Evolutionary conservation across 2,113 vertebrate species (phyloP).

Genomic region (Embiotoca jacksoni): DNA sequence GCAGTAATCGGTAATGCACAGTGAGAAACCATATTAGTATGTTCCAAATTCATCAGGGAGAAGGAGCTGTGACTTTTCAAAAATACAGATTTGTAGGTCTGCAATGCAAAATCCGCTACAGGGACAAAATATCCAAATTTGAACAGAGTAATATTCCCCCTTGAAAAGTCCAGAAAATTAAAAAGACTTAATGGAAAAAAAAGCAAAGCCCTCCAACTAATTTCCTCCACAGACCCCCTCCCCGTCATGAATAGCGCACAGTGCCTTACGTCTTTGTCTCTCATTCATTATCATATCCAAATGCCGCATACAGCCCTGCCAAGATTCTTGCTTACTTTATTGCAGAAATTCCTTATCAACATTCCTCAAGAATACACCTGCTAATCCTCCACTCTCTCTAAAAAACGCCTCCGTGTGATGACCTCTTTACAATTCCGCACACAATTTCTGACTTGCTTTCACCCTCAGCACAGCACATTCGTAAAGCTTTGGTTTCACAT

Average conservation of each 20-base stretch:
- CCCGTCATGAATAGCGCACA: conserved; percentile 62
- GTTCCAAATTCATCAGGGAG: conserved; percentile 4
- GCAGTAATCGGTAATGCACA: conserved; percentile 32
- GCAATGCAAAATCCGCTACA: conserved; percentile 28
- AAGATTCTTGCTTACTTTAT: conserved; percentile 58
- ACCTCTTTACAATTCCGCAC: conserved; percentile 63
- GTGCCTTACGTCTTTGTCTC: conserved; percentile 68
- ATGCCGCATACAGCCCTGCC: conserved; percentile 55
- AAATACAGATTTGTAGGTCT: conserved; percentile 48
- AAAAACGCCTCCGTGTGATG: conserved; percentile 43
- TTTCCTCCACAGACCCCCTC: conserved; percentile 66
- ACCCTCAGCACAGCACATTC: conserved; percentile 47
- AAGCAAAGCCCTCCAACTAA: conserved; percentile 55
- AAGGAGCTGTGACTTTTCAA: conserved; percentile 15
- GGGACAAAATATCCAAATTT: conserved; percentile 59
- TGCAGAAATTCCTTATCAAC: conserved; percentile 62
- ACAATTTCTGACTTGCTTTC: conserved; percentile 64
- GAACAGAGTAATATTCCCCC: conserved; percentile 41
- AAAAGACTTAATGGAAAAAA: conserved; percentile 47
- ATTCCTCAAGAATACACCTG: conserved; percentile 70
- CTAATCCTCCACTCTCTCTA: conserved; percentile 65
- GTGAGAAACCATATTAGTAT: conserved; percentile 22
- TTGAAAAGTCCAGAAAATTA: conserved; percentile 61
- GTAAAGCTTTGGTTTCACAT: conserved; percentile 49
- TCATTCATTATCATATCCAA: conserved; percentile 68